Evolutionary conservation across 2,888 invertebrate species (phyloP), one percentile per base, ranked within the genome.

Genomic region (Eristalis tenax): DNA sequence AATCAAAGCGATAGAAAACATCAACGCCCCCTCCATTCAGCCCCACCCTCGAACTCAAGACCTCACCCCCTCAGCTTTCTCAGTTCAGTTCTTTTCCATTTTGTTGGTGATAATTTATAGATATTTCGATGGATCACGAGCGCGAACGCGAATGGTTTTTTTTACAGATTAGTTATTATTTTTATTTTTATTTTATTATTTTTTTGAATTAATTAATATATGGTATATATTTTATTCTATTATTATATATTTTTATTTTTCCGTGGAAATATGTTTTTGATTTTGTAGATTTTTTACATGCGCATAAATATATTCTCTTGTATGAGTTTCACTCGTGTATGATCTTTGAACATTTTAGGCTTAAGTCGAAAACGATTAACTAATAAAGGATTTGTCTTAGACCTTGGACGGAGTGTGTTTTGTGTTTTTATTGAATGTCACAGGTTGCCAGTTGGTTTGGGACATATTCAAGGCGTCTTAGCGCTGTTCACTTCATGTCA

Each of bases 1-100:
- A 95, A 91, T 95, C 95, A 90, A 95, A 95, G 92, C 95, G 95
- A 94, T 95, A 95, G 94, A 83, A 6, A 75, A 50, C 50, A 50
- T 50, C 1, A 50, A 50, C 18, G 38, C 69, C 11, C 59, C 28
- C 28, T 28, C 4, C 32, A 32, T 32, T 11, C 13, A 18, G 43
- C 18, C 77, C 77, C n/a, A 18, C n/a, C 18, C 50, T 18, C 50
- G 50, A 56, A 66, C 78, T 65, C 78, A 78, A 82, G 66, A 78
- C 70, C 77, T 74, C 74, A 65, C 82, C 59, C 81, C 59, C 73
- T 70, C 66, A 80, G 85, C 76, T 81, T 83, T 75, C 83, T 83
- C 86, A 82, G 74, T 83, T 82, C 66, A 71, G 18, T 78, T 78
- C 82, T 86, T 75, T 83, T 82, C 74, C 73, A 79, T 86, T 32